Evolutionary conservation across 2,797 vertebrate genomes (phyloP).

Genomic region (Ibycter americanus): DNA sequence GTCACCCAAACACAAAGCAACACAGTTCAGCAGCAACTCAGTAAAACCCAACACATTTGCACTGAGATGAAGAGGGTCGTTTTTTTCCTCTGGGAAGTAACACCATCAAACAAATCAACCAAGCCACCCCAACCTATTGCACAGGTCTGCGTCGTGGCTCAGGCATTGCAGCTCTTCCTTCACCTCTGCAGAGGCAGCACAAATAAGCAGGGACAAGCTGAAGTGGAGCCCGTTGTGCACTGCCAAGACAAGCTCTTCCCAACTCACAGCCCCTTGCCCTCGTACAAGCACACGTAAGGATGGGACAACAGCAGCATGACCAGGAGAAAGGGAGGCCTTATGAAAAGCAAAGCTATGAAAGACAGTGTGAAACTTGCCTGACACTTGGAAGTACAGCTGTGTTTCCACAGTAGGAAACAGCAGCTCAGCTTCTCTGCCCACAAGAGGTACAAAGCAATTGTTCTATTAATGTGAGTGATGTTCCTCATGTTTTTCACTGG

Average conservation of each 20-base stretch:
- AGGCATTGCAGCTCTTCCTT: background rate
- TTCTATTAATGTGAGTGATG: background rate
- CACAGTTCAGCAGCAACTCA: background rate
- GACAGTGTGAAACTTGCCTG: background rate
- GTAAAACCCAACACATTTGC: background rate
- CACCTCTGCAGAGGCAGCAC: background rate
- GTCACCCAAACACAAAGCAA: background rate
- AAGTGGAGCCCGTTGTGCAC: background rate
- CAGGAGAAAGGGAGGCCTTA: background rate
- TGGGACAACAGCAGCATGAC: background rate
- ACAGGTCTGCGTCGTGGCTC: background rate
- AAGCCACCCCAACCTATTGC: no score
- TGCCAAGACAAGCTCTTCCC: background rate
- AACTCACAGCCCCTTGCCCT: background rate
- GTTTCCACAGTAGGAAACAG: background rate
- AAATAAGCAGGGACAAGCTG: background rate
- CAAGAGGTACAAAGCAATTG: background rate
- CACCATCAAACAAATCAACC: no score
- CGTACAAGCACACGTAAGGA: background rate
- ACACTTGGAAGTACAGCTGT: background rate
- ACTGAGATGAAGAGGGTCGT: accelerated
- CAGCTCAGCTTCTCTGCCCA: background rate
- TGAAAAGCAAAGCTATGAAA: background rate
- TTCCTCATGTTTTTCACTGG: background rate
- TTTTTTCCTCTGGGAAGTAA: background rate